Conservation (phyloP, 2,113 vertebrate species). For the Macheiramphus alcinus region DNA sequence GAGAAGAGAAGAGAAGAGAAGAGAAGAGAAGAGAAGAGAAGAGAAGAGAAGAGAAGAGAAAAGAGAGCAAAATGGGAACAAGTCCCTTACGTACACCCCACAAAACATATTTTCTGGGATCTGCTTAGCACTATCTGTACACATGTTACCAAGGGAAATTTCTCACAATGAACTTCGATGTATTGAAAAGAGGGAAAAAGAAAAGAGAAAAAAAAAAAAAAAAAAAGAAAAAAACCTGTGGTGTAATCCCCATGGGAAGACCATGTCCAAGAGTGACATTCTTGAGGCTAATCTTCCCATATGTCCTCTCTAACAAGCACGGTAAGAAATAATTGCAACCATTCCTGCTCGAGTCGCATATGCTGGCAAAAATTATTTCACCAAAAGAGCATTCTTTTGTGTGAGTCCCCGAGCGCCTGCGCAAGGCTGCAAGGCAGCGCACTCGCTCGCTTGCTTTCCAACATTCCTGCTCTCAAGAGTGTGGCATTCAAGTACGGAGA, state of each 20-base stretch:
- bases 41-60: too few relatives aligned
- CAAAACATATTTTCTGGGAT: neutral
- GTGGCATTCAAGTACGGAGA: neutral
- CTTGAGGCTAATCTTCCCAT: constrained; percentile 46
- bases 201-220: neutral
- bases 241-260: neutral
- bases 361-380: constrained; percentile 31
- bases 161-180: neutral
- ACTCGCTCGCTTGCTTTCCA: neutral
- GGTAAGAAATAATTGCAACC: constrained; percentile 51
- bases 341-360: constrained; percentile 1
- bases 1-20: neutral
- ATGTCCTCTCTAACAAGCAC: constrained; percentile 36
- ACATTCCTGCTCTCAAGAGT: neutral
- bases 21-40: neutral
- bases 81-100: neutral
- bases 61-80: neutral
- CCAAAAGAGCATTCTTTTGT: neutral
- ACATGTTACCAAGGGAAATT: neutral
- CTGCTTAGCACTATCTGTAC: neutral
- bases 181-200: neutral
- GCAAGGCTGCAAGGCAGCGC: neutral
- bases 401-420: neutral
- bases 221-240: neutral
- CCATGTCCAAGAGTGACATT: constrained; percentile 44